Base-by-base conservation (phyloP, 2,888 invertebrate genomes). In the Scaeva pyrastri region DNA sequence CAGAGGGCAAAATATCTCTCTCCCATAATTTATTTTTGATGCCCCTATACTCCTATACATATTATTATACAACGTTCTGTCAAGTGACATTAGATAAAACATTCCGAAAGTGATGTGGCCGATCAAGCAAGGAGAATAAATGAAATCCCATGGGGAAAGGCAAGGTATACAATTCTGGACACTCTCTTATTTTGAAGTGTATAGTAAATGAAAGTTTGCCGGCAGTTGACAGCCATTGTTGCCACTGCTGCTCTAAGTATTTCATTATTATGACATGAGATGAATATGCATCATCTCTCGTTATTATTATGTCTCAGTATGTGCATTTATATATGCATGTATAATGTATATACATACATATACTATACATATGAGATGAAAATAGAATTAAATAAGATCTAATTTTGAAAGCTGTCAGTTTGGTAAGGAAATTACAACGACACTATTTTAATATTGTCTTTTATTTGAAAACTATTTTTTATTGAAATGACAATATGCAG, bases 141-240 rank as follows among this genome's bases (percentile, higher is more conserved):
- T 48, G 45, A 3, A 16, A 64, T 64, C 58, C 36, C 23, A 56
- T 56, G 23, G 23, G 10, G 16, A 23, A 3, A 14, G 12, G 58
- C 11, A 3, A 36, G 41, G 14, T 39, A 76, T 19, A 50, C 52
- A 73, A 60, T 66, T 23, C 71, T 58, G 60, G 77, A 86, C 62
- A 73, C 31, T 5, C 68, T 73, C 72, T 66, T 80, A 58, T 77
- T 77, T 71, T 77, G 73, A 81, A 81, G 78, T 77, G 82, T 86
- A 31, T 31, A 74, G 81, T 66, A 58, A 82, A 86, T 86, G 86
- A 82, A 78, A 74, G 39, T 78, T 71, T 78, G 58, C 64, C 74
- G 81, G 66, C 74, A 82, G 77, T 78, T 81, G 77, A 86, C 77
- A 78, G 52, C 77, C 52, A 86, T 86, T 86, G 86, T 86, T 81